A percentile compares a stretch with the other conserved stretches of the same genome.
Evolutionary conservation across 2,797 vertebrate species (phyloP).

Genomic region (Sebastes cheni): DNA sequence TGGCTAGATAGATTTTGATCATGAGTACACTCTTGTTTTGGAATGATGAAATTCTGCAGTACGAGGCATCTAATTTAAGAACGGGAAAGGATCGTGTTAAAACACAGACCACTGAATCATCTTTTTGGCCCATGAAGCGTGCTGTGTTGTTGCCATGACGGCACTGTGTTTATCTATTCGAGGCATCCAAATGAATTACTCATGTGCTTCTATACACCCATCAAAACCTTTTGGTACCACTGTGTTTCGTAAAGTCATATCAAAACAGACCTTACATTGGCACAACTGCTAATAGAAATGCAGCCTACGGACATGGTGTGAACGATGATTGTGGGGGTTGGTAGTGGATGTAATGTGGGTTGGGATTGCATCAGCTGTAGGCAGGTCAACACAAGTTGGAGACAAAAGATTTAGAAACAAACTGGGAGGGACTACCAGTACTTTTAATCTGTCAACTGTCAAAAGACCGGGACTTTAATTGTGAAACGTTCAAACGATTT

Average conservation of each 20-base stretch:
- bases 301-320: neutral
- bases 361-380: conserved; percentile 14
- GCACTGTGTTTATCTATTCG: neutral
- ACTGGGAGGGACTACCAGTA: neutral
- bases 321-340: neutral
- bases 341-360: neutral
- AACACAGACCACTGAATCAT: conserved; percentile 42
- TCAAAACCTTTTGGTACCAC: conserved; percentile 8
- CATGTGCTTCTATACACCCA: neutral
- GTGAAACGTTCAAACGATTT: neutral
- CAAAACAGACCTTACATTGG: conserved; percentile 9
- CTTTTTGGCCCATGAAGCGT: neutral
- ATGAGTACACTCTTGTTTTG: neutral
- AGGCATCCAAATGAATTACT: conserved; percentile 7
- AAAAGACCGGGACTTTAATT: neutral
- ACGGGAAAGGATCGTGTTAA: conserved; percentile 1
- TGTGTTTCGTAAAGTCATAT: neutral
- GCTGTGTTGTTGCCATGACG: conserved; percentile 15
- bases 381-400: conserved; percentile 38
- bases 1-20: neutral
- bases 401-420: neutral
- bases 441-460: neutral
- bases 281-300: neutral
- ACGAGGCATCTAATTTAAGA: neutral
- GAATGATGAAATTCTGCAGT: neutral